phyloP scores from a whole-genome alignment of 2,113 vertebrate species.

The Ovibos moschatus region DNA sequence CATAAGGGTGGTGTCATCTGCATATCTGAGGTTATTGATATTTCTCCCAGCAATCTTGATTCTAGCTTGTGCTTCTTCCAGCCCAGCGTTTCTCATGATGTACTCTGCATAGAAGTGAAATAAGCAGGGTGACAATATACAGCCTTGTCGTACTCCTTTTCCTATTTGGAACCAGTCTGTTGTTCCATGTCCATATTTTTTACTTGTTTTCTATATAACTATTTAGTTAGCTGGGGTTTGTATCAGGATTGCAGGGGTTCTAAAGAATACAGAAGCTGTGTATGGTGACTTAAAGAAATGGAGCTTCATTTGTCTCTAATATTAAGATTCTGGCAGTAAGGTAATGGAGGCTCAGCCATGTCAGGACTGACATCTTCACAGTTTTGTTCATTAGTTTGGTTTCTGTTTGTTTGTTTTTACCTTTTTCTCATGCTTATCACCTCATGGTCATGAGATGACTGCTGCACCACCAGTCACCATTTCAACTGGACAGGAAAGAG shows the following conservation, averaged over 20 bases:
- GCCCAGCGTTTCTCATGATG: too few species aligned
- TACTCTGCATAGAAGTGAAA: too few species aligned
- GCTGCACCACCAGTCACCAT: neutral
- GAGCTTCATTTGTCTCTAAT: neutral
- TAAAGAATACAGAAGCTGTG: neutral
- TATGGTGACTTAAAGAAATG: conserved; percentile 2
- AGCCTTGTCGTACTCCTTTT: too few species aligned
- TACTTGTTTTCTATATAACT: neutral
- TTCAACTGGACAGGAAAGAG: neutral
- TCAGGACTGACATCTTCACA: neutral
- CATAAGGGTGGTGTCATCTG: too few species aligned
- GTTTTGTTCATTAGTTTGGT: neutral
- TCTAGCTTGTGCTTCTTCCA: too few species aligned
- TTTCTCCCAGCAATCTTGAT: too few species aligned
- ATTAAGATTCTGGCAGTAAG: neutral
- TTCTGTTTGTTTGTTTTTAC: neutral
- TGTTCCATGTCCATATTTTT: neutral
- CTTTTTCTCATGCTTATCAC: neutral
- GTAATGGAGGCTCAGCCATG: neutral
- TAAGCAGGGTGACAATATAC: too few species aligned
- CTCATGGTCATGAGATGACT: neutral
- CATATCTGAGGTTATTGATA: too few species aligned
- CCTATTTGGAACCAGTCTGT: too few species aligned
- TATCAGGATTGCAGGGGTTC: neutral
- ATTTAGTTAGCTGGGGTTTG: neutral